Evolutionary conservation across 2,888 invertebrate genomes (phyloP), one percentile per base, ranked within the genome.

Genomic region (Drosophila falleni): DNA sequence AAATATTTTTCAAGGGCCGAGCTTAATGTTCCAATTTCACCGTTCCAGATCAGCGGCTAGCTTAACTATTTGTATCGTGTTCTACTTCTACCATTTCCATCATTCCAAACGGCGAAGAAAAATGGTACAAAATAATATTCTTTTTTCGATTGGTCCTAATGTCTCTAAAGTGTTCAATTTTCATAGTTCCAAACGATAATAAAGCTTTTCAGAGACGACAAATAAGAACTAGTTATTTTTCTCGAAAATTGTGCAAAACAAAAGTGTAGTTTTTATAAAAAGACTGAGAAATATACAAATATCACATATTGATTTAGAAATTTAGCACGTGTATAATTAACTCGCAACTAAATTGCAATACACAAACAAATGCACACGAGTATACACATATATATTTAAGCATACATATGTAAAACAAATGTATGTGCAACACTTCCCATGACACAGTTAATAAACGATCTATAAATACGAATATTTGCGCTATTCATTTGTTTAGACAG

Each of bases 401-500:
- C n/a, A n/a, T 35, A 15, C 29, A 13, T 23, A 11, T 44, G 26
- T 13, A 23, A 19, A 15, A 15, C 0, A 50, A 23, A 26, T 51
- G 5, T 37, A 9, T 26, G 51, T 26, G 16, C 35, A 47, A 44
- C 35, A 49, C 16, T 65, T 70, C 35, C 70, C 60, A 61, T 70
- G 67, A 66, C 70, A 70, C 56, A 67, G 58, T 67, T 67, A 58
- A 15, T 31, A 33, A 54, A 44, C 33, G 35, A 51, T 41, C 63
- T 35, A 49, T 49, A 41, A 44, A 37, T 61, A 39, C 31, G 53
- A 58, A 10, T 5, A 55, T 33, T 29, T 60, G 60, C 51, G 31
- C 63, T 41, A 64, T 49, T 59, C 35, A 53, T 69, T 69, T 59
- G 68, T 54, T 69, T 59, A 69, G 58, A 49, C 41, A 46, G 29